Percentiles rank a stretch among this genome's conserved stretches.
Evolutionary conservation across 2,113 vertebrate species (phyloP).

Genomic region (Podarcis cretensis): DNA sequence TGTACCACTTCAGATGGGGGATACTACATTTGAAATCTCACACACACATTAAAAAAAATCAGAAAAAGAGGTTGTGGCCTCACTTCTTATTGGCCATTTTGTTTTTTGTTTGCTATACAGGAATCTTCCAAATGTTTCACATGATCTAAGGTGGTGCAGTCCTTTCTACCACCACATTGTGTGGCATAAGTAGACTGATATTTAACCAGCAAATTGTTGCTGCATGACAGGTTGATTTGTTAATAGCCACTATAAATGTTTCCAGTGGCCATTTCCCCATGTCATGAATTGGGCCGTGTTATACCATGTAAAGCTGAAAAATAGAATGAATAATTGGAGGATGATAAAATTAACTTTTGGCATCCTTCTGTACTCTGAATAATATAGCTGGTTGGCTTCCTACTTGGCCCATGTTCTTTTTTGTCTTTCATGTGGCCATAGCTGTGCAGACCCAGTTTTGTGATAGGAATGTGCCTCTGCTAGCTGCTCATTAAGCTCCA

Average conservation of each 20-base stretch:
- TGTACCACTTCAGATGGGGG: background rate
- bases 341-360: background rate
- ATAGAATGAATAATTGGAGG: background rate
- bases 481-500: background rate
- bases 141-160: background rate
- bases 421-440: background rate
- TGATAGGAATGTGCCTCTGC: too few relatives aligned
- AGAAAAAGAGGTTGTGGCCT: background rate
- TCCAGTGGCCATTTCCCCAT: background rate
- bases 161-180: background rate
- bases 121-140: background rate
- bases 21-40: background rate
- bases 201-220: background rate
- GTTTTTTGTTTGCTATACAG: background rate
- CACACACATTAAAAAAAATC: background rate
- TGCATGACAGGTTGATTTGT: background rate
- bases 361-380: background rate
- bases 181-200: background rate
- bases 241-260: background rate
- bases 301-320: background rate
- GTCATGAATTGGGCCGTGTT: background rate
- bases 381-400: background rate
- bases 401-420: background rate
- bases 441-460: background rate
- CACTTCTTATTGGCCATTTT: background rate